A percentile compares a stretch with the other conserved stretches of the same genome.
Evolutionary conservation across 2,113 vertebrate genomes (phyloP).

Genomic region (Aptenodytes patagonicus): DNA sequence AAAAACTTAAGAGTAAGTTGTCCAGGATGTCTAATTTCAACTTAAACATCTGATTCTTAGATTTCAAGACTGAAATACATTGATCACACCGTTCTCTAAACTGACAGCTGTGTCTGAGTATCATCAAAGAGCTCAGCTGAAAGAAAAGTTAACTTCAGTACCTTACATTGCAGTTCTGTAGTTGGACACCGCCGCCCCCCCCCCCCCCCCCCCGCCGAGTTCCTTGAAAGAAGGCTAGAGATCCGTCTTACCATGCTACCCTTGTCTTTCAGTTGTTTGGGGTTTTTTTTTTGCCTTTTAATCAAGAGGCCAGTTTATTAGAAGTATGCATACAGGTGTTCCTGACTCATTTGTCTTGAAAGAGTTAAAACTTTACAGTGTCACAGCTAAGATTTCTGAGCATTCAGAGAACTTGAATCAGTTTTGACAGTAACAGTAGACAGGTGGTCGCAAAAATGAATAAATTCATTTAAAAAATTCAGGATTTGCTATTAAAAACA

Average conservation of each 20-base stretch:
- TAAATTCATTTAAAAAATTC: not conserved
- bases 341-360: not conserved
- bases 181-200: no score
- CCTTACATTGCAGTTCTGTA: not conserved
- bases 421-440: not conserved
- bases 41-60: not conserved
- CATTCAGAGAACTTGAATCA: not conserved
- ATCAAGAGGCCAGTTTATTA: not conserved
- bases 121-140: not conserved
- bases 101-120: not conserved
- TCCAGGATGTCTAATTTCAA: not conserved
- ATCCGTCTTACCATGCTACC: fast-evolving
- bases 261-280: not conserved
- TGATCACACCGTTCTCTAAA: not conserved
- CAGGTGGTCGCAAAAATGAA: not conserved
- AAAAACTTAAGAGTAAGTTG: not conserved
- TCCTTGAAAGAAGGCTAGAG: not conserved
- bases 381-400: not conserved
- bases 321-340: not conserved
- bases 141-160: not conserved
- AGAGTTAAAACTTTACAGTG: not conserved
- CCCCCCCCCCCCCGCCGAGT: not conserved
- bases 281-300: not conserved
- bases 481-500: not conserved
- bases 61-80: not conserved